phyloP scores from a whole-genome alignment of 2,113 vertebrate genomes.

The Toxotes jaculatrix region DNA sequence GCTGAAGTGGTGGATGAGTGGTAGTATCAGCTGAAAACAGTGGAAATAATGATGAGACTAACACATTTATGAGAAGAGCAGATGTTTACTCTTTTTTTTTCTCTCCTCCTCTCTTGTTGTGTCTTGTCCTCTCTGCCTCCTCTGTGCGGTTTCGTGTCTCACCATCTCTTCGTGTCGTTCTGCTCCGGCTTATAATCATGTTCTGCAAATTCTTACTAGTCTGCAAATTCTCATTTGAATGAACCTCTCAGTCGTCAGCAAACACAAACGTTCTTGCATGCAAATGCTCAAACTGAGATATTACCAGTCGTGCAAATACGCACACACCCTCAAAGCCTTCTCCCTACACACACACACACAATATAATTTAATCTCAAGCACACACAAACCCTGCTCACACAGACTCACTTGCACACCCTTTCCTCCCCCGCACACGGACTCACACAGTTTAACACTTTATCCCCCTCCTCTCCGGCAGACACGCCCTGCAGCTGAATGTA shows the following conservation, averaged over 20 bases:
- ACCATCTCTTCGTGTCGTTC: background rate
- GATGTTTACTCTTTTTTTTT: constrained; percentile 3
- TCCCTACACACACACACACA: background rate
- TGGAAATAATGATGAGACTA: constrained; percentile 30
- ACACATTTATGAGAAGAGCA: constrained; percentile 25
- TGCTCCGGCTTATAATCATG: background rate
- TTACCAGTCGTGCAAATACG: constrained; percentile 5
- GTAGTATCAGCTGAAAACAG: background rate
- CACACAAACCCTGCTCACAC: background rate
- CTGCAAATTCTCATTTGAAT: constrained; percentile 31
- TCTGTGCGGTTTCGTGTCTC: constrained; percentile 4
- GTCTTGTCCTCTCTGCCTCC: background rate
- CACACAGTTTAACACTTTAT: background rate
- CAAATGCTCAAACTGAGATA: constrained; percentile 28
- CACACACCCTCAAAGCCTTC: background rate
- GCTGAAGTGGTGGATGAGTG: constrained; percentile 2
- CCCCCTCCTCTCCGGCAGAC: constrained; percentile 69
- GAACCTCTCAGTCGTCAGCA: constrained; percentile 11
- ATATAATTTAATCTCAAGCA: background rate
- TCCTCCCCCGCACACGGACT: background rate
- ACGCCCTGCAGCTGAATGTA: constrained; percentile 92
- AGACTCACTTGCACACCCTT: background rate
- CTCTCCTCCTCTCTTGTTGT: accelerated
- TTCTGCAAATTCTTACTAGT: constrained; percentile 22
- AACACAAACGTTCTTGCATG: constrained; percentile 20